phyloP scores from a whole-genome alignment of 2,888 invertebrate species.

The Leucoptera coffeella region DNA sequence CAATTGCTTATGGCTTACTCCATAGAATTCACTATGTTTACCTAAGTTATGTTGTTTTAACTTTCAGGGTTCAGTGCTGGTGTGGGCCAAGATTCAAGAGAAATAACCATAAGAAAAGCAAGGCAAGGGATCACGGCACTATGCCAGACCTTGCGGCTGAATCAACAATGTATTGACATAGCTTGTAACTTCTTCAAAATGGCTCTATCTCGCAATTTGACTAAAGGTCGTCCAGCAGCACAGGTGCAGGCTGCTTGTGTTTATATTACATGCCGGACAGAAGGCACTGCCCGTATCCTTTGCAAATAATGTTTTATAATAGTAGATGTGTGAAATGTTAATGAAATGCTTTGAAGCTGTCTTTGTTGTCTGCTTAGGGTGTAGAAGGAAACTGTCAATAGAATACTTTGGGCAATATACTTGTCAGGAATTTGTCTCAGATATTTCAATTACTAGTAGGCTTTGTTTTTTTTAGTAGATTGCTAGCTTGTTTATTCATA shows the following conservation, averaged over 20 bases:
- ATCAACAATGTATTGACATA: constrained; percentile 87
- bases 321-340: no score
- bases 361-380: no score
- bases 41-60: constrained; percentile 1
- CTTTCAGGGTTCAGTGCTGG: constrained; percentile 67
- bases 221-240: constrained; percentile 83
- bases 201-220: constrained; percentile 76
- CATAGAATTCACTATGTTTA: no score
- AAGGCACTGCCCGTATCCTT: constrained; percentile 90
- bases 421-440: no score
- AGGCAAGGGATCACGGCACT: constrained; percentile 78
- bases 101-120: constrained; percentile 85
- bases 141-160: constrained; percentile 81
- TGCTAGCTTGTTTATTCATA: no score
- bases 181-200: constrained; percentile 92
- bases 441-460: no score
- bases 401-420: no score
- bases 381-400: no score
- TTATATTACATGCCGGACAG: constrained; percentile 93
- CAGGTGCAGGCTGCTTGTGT: constrained; percentile 96
- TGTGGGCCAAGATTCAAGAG: constrained; percentile 83
- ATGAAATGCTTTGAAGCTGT: no score
- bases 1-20: no score
- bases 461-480: no score
- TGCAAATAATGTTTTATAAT: no score